Evolutionary conservation across 2,797 vertebrate genomes (phyloP).

Genomic region (Phoebastria nigripes): DNA sequence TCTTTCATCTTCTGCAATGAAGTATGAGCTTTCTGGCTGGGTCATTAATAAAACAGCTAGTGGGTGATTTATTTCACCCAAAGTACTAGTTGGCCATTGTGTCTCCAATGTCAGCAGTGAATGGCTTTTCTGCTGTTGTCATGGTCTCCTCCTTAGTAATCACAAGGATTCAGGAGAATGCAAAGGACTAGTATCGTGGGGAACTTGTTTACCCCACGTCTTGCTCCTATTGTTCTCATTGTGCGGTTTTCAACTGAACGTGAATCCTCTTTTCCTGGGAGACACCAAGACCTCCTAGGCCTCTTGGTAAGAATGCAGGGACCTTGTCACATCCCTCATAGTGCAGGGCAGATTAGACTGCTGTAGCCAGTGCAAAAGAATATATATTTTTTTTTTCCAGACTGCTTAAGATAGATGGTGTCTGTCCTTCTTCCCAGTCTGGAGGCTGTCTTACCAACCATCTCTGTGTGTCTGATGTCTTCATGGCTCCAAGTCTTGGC

Average conservation of each 20-base stretch:
- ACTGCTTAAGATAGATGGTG: background rate
- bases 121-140: constrained; percentile 59
- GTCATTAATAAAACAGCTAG: constrained; percentile 43
- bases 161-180: constrained; percentile 27
- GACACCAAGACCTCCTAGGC: background rate
- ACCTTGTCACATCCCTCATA: background rate
- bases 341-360: background rate
- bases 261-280: constrained; percentile 6
- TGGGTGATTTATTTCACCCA: constrained; percentile 49
- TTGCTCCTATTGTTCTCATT: background rate
- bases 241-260: background rate
- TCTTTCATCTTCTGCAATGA: constrained; percentile 40
- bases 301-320: background rate
- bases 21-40: constrained; percentile 29
- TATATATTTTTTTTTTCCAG: background rate
- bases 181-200: background rate
- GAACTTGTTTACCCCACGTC: constrained; percentile 1
- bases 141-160: constrained; percentile 51
- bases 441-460: background rate
- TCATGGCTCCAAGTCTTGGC: background rate
- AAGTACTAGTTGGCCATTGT: constrained; percentile 44
- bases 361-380: background rate
- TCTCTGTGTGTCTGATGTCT: background rate
- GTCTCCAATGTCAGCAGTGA: constrained; percentile 33
- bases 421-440: background rate